Conservation (phyloP, 2,888 invertebrate genomes). For the Synergus japonicus region DNA sequence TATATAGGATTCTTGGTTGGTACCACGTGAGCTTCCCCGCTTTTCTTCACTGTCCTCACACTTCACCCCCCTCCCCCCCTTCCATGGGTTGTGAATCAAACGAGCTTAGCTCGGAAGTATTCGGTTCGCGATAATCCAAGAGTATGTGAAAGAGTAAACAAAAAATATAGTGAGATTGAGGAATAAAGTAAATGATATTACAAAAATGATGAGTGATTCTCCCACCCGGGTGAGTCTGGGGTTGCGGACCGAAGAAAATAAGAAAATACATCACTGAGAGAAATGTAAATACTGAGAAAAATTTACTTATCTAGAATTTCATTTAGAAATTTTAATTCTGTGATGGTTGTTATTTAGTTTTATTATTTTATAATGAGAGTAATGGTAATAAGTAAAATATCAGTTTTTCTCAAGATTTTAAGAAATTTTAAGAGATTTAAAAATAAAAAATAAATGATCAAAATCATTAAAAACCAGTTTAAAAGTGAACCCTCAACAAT, state of each 20-base stretch:
- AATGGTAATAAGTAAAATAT: no score
- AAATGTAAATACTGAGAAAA: no score
- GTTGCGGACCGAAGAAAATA: not conserved
- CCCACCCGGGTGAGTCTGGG: not conserved
- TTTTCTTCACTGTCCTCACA: not conserved
- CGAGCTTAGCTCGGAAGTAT: constrained; percentile 21
- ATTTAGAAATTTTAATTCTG: no score
- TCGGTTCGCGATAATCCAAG: not conserved
- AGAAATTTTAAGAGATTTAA: no score
- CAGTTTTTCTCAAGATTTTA: no score
- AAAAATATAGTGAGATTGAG: not conserved
- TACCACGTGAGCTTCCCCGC: constrained; percentile 13
- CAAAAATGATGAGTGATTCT: constrained; percentile 2
- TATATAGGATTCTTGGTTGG: constrained; percentile 1
- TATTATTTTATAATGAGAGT: no score
- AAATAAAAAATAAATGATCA: no score
- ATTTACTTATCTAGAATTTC: no score
- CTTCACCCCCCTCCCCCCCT: not conserved
- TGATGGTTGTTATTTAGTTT: no score
- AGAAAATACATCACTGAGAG: not conserved
- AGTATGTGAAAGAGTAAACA: not conserved
- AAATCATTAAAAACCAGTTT: no score
- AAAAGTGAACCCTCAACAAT: no score
- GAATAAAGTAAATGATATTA: not conserved
- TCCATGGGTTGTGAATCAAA: not conserved